Base-by-base conservation (phyloP, 2,888 invertebrate genomes). In the Drosophila limbata region DNA sequence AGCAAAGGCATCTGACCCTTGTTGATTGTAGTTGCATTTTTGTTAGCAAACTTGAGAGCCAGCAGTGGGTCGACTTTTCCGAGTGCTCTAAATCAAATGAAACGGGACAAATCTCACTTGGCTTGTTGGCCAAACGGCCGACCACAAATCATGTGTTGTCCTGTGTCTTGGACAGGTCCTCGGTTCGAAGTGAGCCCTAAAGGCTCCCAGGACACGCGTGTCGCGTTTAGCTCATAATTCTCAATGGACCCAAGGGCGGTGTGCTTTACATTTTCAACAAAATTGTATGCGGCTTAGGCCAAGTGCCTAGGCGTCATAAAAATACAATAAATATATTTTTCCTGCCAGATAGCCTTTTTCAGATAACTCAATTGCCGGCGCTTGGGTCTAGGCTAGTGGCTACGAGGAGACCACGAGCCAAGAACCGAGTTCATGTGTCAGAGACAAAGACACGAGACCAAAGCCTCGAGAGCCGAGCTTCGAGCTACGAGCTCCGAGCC, bases 361-460 rank as follows among this genome's bases (percentile, higher is more conserved):
- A 82, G 85, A 86, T 86, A 89, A 88, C 85, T 86, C 89, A 86
- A 89, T 86, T 82, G 88, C 78, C 52, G 73, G 48, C 61, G 72
- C 72, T 52, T 59, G 72, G 67, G 48, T 68, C 73, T 47, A 52
- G 45, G 31, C 55, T 21, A 25, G 19, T 21, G 39, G 15, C 28
- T 31, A 31, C 21, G 11, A 51, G 52, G 25, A 37, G 42, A 44
- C 33, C 25, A 61, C 33, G 10, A 52, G 59, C 47, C 17, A 6
- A 39, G 35, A 21, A 19, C 35, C 51, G 31, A 59, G 51, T 4
- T 35, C 21, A 21, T 10, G 53, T 39, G 13, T n/a, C 44, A 33
- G 39, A 55, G 44, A 45, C n/a, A 31, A 21, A 55, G 55, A 44
- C 31, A 25, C 37, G 39, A 55, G 44, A 45, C 9, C n/a, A 31